A percentile compares a stretch with the other conserved stretches of the same genome.
Evolutionary conservation across 1,140 invertebrate species (phyloP).

Genomic region (Theocolax elegans): DNA sequence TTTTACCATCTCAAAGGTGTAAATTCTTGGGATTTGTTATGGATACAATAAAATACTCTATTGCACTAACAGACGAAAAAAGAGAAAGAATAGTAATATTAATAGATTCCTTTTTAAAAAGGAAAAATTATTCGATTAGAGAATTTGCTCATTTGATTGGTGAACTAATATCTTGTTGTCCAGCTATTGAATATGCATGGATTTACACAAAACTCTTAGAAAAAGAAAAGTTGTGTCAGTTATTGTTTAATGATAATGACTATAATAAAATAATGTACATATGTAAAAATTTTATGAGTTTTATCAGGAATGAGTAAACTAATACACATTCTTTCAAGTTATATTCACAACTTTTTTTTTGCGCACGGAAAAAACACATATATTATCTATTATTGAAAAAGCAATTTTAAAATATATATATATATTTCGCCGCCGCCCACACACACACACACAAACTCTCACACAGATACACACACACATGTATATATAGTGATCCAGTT

Average conservation of each 20-base stretch:
- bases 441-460: no score
- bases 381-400: no score
- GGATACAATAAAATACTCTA: constrained; percentile 8
- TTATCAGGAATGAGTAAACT: no score
- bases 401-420: no score
- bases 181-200: constrained; percentile 20
- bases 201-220: constrained; percentile 30
- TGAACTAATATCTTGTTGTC: constrained; percentile 13
- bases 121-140: constrained; percentile 1
- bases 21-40: constrained; percentile 37
- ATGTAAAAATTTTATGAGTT: no score
- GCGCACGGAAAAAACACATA: no score
- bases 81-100: background rate
- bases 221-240: constrained; percentile 22
- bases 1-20: constrained; percentile 11
- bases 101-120: background rate
- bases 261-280: background rate
- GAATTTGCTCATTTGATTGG: constrained; percentile 30
- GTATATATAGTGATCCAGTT: no score
- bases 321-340: no score
- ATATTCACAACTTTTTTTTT: no score
- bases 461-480: no score
- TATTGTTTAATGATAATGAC: background rate
- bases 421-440: no score
- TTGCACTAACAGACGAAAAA: constrained; percentile 35